A percentile compares a stretch with the other conserved stretches of the same genome.
These are phyloP conservation scores for Copidosoma aretas DNA, from an alignment of 2,888 invertebrate species.

Conservation along the genomic window DNA sequence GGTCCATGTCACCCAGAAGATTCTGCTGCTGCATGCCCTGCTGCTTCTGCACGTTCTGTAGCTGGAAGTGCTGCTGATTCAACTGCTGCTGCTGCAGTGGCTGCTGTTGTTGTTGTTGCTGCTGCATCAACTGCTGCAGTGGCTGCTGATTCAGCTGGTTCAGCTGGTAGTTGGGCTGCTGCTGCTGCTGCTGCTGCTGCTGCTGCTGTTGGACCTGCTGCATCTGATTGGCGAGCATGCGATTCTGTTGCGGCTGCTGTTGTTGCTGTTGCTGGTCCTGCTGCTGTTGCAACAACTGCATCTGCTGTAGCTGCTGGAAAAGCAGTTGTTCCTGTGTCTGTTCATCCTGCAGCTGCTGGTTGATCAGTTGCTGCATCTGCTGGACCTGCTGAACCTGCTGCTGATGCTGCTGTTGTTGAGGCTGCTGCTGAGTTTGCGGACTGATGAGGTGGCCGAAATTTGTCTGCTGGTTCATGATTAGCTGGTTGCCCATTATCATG, in stretches of 20 bases:
- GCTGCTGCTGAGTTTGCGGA: conserved; percentile 54
- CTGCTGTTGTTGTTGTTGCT: conserved; percentile 49
- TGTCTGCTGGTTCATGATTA: conserved; percentile 57
- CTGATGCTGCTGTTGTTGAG: conserved; percentile 52
- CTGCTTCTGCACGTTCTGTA: conserved; percentile 54
- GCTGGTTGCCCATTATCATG: conserved; percentile 57
- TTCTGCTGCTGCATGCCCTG: conserved; percentile 48
- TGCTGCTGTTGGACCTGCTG: conserved; percentile 44
- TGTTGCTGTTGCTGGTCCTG: conserved; percentile 53
- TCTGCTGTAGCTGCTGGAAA: conserved; percentile 45
- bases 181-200: conserved; percentile 32
- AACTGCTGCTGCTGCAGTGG: conserved; percentile 37
- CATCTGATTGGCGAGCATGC: conserved; percentile 47
- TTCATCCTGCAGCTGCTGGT: conserved; percentile 46
- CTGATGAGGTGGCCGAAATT: conserved; percentile 51
- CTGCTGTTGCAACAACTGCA: conserved; percentile 55
- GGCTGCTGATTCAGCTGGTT: conserved; percentile 47
- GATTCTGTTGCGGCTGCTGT: conserved; percentile 52
- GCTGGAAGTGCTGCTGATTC: conserved; percentile 53
- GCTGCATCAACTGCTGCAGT: conserved; percentile 44
- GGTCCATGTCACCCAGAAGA: conserved; percentile 39
- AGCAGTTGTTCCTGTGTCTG: conserved; percentile 43
- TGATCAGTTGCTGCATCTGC: conserved; percentile 49
- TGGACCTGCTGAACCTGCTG: conserved; percentile 51
- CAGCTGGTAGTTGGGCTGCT: conserved; percentile 43